Evolutionary conservation across 2,797 vertebrate genomes (phyloP).

Genomic region (Poliocrania exsul): DNA sequence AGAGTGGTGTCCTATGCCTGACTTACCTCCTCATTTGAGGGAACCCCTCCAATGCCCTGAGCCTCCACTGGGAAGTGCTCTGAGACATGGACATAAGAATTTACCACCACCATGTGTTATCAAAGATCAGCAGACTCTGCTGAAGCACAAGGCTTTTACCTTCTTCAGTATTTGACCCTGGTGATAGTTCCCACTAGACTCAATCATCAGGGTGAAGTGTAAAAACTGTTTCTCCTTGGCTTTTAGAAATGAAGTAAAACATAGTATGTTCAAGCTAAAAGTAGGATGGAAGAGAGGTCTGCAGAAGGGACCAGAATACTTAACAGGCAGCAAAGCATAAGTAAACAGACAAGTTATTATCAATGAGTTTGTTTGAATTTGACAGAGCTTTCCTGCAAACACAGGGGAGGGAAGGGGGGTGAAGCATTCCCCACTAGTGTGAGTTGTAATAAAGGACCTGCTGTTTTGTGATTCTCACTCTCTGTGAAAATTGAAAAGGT

Average conservation of each 20-base stretch:
- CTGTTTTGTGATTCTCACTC: slow-evolving; percentile 57
- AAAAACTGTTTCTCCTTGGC: not conserved
- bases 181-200: not conserved
- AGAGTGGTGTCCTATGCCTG: not conserved
- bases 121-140: not conserved
- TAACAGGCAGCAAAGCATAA: slow-evolving; percentile 25
- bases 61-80: not conserved
- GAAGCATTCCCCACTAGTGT: not conserved
- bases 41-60: not conserved
- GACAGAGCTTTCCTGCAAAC: slow-evolving; percentile 50
- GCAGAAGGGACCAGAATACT: slow-evolving; percentile 7
- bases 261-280: not conserved
- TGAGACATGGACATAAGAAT: not conserved
- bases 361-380: slow-evolving; percentile 58
- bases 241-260: not conserved
- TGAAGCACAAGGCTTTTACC: not conserved
- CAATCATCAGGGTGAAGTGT: not conserved
- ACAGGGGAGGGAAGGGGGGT: not conserved
- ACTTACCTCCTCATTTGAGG: not conserved
- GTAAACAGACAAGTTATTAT: slow-evolving; percentile 57
- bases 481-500: slow-evolving; percentile 70
- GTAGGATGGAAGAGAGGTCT: not conserved
- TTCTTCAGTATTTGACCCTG: not conserved
- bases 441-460: slow-evolving; percentile 53
- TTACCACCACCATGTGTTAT: not conserved